Conservation (phyloP, 2,113 vertebrate species). For the human region GRCh38 chr19:31332001-31332500, state of each 20-base stretch:
- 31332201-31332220: constrained; percentile 79
- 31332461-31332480: constrained; percentile 61
- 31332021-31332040: background rate
- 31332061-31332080: constrained; percentile 53
- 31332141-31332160: background rate
- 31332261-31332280: constrained; percentile 67
- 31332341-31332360: constrained; percentile 70
- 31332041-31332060: background rate
- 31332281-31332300: constrained; percentile 74
- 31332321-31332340: constrained; percentile 85
- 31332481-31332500: constrained; percentile 46
- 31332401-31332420: constrained; percentile 61
- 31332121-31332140: background rate
- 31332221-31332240: constrained; percentile 79
- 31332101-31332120: constrained; percentile 37
- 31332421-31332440: constrained; percentile 55
- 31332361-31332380: constrained; percentile 68
- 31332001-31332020: background rate
- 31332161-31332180: constrained; percentile 20
- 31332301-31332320: constrained; percentile 82
- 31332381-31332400: constrained; percentile 31
- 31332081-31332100: constrained; percentile 69
- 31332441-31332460: constrained; percentile 65
- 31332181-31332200: constrained; percentile 61
- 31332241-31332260: constrained; percentile 68